Base-by-base conservation (phyloP, 37 sponge, comb jelly and placozoan species). In the Eunapius fragilis region DNA sequence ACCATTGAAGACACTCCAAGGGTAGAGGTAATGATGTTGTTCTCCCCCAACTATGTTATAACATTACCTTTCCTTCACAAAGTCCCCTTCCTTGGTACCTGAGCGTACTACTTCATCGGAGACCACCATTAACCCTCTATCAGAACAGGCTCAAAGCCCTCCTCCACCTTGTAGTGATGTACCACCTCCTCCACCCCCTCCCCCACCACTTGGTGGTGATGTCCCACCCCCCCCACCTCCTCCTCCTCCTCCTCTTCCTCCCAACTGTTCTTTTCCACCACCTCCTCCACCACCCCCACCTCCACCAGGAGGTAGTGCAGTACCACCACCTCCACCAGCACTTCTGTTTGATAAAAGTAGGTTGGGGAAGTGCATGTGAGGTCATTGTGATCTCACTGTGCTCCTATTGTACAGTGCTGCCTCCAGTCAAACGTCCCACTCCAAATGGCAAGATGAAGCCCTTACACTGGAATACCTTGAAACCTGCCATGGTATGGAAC, bases 401-500 rank as follows among this genome's bases (percentile, higher is more conserved):
- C 32, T 22, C 73, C 31, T 25, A 33, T 25, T 31, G 25, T 72
- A 22, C 31, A 72, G 28, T 30, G 28, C 14, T 32, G 22, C 31
- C 31, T 13, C 31, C 31, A 19, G 31, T 72, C 0, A 32, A 25
- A 1, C 28, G 73, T 12, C 31, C 74, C 0, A 9, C 37, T 28
- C 94, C 94, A 6, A 80, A 70, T 5, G 68, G 7, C 28, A 95
- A 95, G 70, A 82, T 95, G 90, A 92, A 72, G 68, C 87, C 71
- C 22, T 77, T 92, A 80, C 84, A 92, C 84, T 95, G 95, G 95
- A 71, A 70, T 69, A 68, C 85, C n/a, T 68, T 95, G 28, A 72
- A 87, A 33, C 86, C 89, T 36, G 31, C 69, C 13, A 48, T 49
- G 41, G 94, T 93, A 74, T 49, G 91, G 23, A 10, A 45, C 7